Percentiles rank a stretch among this genome's conserved stretches.
Conservation (phyloP, 2,888 invertebrate genomes). For the Acanthosepion esculentum region DNA sequence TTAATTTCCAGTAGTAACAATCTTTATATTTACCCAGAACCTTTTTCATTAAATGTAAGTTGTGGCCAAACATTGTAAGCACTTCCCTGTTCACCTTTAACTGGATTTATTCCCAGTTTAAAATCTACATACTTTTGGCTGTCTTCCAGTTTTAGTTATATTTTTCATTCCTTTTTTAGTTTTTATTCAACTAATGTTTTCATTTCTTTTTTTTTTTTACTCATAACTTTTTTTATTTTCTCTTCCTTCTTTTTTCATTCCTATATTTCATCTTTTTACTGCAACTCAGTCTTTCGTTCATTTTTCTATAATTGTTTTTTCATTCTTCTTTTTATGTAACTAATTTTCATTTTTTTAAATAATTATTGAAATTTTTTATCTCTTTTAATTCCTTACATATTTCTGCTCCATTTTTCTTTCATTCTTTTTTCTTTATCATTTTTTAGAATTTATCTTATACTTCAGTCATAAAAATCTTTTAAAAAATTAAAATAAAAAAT, state of each 20-base stretch:
- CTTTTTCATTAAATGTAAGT: conserved; percentile 4
- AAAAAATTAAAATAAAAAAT: neutral
- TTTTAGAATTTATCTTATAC: too few relatives aligned
- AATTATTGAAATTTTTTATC: neutral
- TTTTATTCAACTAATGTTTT: too few relatives aligned
- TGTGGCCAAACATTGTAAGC: neutral
- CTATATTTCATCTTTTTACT: neutral
- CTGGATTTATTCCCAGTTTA: neutral
- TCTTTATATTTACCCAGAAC: conserved; percentile 8
- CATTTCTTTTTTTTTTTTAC: too few relatives aligned
- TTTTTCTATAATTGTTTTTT: neutral
- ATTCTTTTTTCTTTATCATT: too few relatives aligned
- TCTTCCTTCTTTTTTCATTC: too few relatives aligned
- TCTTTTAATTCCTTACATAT: neutral
- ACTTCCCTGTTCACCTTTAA: neutral
- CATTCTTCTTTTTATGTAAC: neutral
- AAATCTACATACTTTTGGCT: too few relatives aligned
- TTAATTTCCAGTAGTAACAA: conserved; percentile 5
- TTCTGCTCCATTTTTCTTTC: neutral
- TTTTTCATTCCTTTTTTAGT: too few relatives aligned
- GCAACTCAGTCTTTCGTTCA: neutral
- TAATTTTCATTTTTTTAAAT: neutral
- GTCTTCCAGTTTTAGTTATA: too few relatives aligned
- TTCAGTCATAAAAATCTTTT: neutral
- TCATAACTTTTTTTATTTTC: too few relatives aligned